phyloP scores from a whole-genome alignment of 2,888 invertebrate genomes.

The Panopea generosa region DNA sequence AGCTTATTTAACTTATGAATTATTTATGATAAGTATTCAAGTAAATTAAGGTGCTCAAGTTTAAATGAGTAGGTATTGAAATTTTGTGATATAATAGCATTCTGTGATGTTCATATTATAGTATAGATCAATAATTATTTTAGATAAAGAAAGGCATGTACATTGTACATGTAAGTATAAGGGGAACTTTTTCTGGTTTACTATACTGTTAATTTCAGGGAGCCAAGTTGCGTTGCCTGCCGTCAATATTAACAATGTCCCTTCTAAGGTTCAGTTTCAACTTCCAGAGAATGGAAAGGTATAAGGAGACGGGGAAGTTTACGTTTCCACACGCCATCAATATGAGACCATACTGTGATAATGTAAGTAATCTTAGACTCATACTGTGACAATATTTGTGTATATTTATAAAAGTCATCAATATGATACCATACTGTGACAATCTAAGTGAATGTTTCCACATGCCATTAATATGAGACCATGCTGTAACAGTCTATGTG shows the following conservation, averaged over 20 bases:
- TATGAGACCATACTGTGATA: constrained; percentile 82
- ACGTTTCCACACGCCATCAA: constrained; percentile 82
- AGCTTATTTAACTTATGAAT: too few species aligned
- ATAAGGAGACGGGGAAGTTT: constrained; percentile 84
- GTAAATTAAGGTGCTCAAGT: too few species aligned
- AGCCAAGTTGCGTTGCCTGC: constrained; percentile 82
- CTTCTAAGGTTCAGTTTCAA: constrained; percentile 85
- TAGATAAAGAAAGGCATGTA: too few species aligned
- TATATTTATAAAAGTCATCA: constrained; percentile 80
- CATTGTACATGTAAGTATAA: too few species aligned
- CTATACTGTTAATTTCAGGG: constrained; percentile 76
- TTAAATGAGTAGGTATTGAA: too few species aligned
- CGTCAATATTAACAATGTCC: constrained; percentile 84
- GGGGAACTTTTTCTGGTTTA: too few species aligned
- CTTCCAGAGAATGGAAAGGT: constrained; percentile 81
- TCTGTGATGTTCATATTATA: too few species aligned
- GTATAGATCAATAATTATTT: too few species aligned
- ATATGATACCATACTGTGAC: constrained; percentile 83
- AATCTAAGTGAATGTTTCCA: constrained; percentile 83
- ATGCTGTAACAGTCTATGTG: constrained; percentile 80
- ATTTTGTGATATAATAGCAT: too few species aligned
- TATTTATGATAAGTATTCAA: too few species aligned
- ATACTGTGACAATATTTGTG: constrained; percentile 81
- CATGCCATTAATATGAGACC: constrained; percentile 80
- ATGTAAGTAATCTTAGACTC: constrained; percentile 68